Percentiles rank a stretch among this genome's conserved stretches.
phyloP scores from a whole-genome alignment of 2,113 vertebrate species.

The Muntiacus reevesi region DNA sequence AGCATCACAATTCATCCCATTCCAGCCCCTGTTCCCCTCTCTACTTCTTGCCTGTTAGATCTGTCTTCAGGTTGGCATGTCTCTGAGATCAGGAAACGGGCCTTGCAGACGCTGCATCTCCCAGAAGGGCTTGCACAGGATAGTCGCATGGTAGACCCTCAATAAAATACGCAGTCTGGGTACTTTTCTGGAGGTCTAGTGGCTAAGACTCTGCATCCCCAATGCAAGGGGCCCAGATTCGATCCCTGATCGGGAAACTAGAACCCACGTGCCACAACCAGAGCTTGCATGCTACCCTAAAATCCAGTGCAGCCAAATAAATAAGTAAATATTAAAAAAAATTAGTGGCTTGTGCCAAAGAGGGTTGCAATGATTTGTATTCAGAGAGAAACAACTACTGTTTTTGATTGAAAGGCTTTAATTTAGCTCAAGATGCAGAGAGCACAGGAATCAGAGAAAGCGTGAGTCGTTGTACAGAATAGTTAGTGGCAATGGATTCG shows the following conservation, averaged over 20 bases:
- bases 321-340: background rate
- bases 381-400: background rate
- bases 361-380: background rate
- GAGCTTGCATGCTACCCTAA: background rate
- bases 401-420: background rate
- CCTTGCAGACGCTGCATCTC: background rate
- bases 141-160: background rate
- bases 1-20: background rate
- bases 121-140: background rate
- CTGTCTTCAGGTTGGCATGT: background rate
- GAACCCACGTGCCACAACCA: background rate
- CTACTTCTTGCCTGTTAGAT: background rate
- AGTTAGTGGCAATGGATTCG: background rate
- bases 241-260: background rate
- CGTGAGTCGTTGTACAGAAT: background rate
- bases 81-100: background rate
- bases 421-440: background rate
- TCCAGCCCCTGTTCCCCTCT: rapidly evolving
- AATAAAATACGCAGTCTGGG: background rate
- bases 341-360: background rate
- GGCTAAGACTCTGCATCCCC: background rate
- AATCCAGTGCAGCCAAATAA: background rate
- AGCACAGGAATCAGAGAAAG: background rate
- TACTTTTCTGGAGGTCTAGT: background rate
- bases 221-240: background rate